Conservation (phyloP, 2,113 vertebrate species). For the zebrafish (Danio rerio) region GRCz12tu NC_133178.1:35195501-35196000, state of each 20-base stretch:
- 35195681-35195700: slow-evolving; percentile 22
- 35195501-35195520: not conserved
- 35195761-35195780: not conserved
- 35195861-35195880: no score
- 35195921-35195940: no score
- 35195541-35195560: not conserved
- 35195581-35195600: not conserved
- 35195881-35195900: no score
- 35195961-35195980: no score
- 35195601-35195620: slow-evolving; percentile 26
- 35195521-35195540: not conserved
- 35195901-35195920: no score
- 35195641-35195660: slow-evolving; percentile 20
- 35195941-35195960: no score
- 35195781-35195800: no score
- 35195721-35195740: slow-evolving; percentile 6
- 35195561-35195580: not conserved
- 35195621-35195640: slow-evolving; percentile 33
- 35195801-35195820: no score
- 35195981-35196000: no score
- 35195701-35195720: slow-evolving; percentile 35
- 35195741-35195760: not conserved
- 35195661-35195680: slow-evolving; percentile 45
- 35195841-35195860: no score
- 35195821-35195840: no score